These are phyloP conservation scores for Ophioninae sp. DNA, from an alignment of 2,888 invertebrate genomes.

Conservation along the genomic window DNA sequence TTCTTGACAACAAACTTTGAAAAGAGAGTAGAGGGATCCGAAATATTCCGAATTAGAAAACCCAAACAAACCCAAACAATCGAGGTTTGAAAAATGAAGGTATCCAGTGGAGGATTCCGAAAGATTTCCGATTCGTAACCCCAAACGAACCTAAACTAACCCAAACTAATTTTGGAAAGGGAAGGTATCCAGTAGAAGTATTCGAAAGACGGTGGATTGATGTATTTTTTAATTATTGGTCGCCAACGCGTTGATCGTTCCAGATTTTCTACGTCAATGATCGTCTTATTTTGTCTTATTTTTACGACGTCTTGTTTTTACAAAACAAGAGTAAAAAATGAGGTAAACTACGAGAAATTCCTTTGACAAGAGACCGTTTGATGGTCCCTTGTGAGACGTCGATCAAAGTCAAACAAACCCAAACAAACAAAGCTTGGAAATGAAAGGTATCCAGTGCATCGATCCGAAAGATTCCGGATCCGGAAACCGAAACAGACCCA, in stretches of 20 bases:
- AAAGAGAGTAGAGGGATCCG: no score
- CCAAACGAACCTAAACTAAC: not conserved
- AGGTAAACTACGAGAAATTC: not conserved
- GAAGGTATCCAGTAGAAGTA: not conserved
- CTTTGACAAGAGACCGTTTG: not conserved
- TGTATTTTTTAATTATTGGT: not conserved
- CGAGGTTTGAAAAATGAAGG: not conserved
- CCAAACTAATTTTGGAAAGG: not conserved
- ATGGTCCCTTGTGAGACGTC: slow-evolving; percentile 4
- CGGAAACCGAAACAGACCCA: not conserved
- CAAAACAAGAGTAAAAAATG: not conserved
- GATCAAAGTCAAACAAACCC: slow-evolving; percentile 1
- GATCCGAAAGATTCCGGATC: no score
- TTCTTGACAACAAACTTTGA: no score
- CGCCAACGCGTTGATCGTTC: no score
- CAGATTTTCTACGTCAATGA: no score
- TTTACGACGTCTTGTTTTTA: no score
- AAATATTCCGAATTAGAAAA: no score
- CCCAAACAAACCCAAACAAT: not conserved
- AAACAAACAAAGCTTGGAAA: not conserved
- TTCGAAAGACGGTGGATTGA: not conserved
- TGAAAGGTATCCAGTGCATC: no score
- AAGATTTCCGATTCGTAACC: not conserved
- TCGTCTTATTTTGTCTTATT: no score
- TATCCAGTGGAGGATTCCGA: not conserved